Evolutionary conservation across 2,113 vertebrate species (phyloP), one percentile per base, ranked within the genome.

Genomic region (Toxotes chatareus): DNA sequence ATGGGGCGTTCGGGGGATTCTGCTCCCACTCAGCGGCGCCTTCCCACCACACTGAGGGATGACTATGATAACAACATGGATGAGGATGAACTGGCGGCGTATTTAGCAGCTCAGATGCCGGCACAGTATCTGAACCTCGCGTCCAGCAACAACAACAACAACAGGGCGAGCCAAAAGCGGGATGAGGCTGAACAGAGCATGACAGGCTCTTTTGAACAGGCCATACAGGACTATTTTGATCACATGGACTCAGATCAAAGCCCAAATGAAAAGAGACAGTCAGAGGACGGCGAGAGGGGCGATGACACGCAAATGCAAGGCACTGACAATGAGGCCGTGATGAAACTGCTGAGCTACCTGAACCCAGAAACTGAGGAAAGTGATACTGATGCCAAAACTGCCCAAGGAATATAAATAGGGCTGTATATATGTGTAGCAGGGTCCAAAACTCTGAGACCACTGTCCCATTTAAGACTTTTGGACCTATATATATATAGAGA

Each of bases 1-100:
- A 84, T 90, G 56, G 94, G 93, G 80, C 73, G 89, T 57, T 31
- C 9, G 63, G 94, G 94, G 82, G 94, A 90, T 36, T 92, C 91
- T 72, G 68, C 89, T 0, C 57, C 94, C 75, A 86, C 95, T 4
- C 95, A 95, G 62, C 65, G 86, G 56, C 79, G 87, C 40, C 94
- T 95, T n/a, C 90, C 93, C 74, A 92, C 95, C 68, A 94, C 94
- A 27, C 84, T 88, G 60, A 95, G 95, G 80, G 84, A 83, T 3
- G 94, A 94, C 23, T 96, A 96, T 0, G 97, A 97, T 32, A 95
- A 95, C 67, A 79, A 92, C 2, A 83, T 89, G 0, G 95, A 95
- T 12, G 96, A 97, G 79, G 96, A 98, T 2, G 96, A 97, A 23
- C 86, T 98, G 70, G 96, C 96, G 0, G 95, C 96, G 12, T 98